Base-by-base conservation (phyloP, 2,888 invertebrate species). In the Steromphala cineraria region DNA sequence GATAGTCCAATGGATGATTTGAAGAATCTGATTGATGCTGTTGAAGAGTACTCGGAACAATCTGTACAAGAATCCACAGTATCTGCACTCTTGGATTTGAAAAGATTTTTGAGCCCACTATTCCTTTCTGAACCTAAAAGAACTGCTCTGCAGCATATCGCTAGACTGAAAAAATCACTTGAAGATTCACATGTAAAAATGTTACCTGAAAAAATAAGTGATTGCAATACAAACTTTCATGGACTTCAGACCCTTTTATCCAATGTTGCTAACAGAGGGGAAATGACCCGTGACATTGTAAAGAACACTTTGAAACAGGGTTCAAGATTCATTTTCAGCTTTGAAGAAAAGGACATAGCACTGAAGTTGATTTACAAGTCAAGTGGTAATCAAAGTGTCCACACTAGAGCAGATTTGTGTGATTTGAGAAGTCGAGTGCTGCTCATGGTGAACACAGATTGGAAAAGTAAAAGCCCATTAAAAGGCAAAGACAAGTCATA, bases 21-120 rank as follows among this genome's bases (percentile, higher is more conserved):
- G 10, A 79, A 85, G 55, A 87, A 87, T 79, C 80, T 87, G 0
- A 88, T 88, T 67, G 88, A 88, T 82, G 87, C 88, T 17, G 88
- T 87, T 1, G 88, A 88, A 78, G 87, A 88, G 71, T 85, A 87
- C 79, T 87, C 88, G 15, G 87, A 88, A 46, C 86, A 87, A 36
- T 86, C 83, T 79, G 86, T 88, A 2, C 81, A 80, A 52, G 88
- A 86, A 46, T 86, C 86, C 13, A 86, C 88, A 17, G 87, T 88
- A 0, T 88, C 88, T 0, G 84, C 81, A 19, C 80, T 88, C 17
- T 86, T 88, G 19, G 87, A 86, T 74, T 83, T 87, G 0, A 85
- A 86, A 75, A 52, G 84, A 40, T 87, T 85, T 56, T 67, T 87
- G 1, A 82, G 83, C 56, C 71, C 71, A 28, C 8, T 71, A 36